These are phyloP conservation scores for human (Homo sapiens) DNA, from an alignment of 2,113 vertebrate genomes.

Conservation along the genomic window DNA sequence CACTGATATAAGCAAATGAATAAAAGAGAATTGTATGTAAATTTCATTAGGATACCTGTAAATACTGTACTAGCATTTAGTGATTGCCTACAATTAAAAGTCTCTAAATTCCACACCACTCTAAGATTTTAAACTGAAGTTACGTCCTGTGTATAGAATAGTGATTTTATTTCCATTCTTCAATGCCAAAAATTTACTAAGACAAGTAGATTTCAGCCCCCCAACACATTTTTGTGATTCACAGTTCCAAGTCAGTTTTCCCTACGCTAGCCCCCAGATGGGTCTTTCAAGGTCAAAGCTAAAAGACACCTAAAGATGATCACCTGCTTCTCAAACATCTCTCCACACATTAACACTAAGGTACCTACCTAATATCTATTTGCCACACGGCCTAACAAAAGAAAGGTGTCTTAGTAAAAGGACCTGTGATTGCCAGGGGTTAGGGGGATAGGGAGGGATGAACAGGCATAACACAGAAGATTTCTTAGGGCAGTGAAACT, in stretches of 20 bases:
- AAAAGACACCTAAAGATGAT: not conserved
- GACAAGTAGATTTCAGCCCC: not conserved
- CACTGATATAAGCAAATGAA: not conserved
- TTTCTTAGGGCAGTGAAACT: not conserved
- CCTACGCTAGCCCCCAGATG: not conserved
- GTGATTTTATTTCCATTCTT: slow-evolving; percentile 1
- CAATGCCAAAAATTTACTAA: not conserved
- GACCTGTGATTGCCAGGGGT: not conserved
- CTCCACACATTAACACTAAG: not conserved
- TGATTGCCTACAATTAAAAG: not conserved
- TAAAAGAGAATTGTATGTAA: not conserved
- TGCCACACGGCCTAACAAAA: not conserved
- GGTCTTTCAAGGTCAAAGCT: slow-evolving; percentile 1
- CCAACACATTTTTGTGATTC: not conserved
- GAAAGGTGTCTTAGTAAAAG: not conserved
- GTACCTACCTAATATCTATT: not conserved
- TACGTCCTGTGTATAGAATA: not conserved
- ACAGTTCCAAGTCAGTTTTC: not conserved
- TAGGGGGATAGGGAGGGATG: not conserved
- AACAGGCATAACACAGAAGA: not conserved
- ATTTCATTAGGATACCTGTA: not conserved
- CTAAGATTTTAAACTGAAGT: slow-evolving; percentile 15
- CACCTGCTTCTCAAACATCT: not conserved
- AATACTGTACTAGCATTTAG: not conserved
- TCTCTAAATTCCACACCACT: not conserved